phyloP scores from a whole-genome alignment of 2,113 vertebrate species.

The Pagrus major region DNA sequence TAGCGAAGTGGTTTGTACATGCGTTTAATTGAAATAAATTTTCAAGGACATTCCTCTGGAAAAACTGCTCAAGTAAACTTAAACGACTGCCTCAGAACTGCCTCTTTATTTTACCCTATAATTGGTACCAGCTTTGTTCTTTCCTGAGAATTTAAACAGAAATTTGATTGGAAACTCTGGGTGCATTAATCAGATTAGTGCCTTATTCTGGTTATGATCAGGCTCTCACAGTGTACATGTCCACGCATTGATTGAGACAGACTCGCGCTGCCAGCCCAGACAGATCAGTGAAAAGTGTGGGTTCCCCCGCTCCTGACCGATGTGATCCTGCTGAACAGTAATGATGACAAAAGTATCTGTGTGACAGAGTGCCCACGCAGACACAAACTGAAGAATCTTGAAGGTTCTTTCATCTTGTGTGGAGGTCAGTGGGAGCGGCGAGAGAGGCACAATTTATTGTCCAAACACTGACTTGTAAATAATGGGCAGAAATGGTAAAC shows the following conservation, averaged over 20 bases:
- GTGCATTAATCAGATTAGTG: not conserved
- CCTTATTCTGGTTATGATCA: constrained; percentile 10
- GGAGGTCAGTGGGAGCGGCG: constrained; percentile 48
- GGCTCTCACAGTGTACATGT: not conserved
- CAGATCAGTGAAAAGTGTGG: constrained; percentile 57
- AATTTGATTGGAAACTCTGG: not conserved
- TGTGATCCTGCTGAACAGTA: constrained; percentile 49
- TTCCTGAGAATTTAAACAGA: not conserved
- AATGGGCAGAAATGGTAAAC: constrained; percentile 62
- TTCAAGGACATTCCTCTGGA: not conserved
- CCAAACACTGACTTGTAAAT: constrained; percentile 68
- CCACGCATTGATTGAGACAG: constrained; percentile 36
- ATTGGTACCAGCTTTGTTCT: not conserved
- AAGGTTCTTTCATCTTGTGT: constrained; percentile 60
- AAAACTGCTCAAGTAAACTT: not conserved
- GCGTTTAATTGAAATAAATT: not conserved
- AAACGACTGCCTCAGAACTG: not conserved
- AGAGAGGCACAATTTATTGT: constrained; percentile 55
- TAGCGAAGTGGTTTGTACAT: not conserved
- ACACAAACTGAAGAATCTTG: constrained; percentile 33
- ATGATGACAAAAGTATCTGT: constrained; percentile 67
- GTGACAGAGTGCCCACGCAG: constrained; percentile 50
- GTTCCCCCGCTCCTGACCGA: constrained; percentile 55
- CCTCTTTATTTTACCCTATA: not conserved
- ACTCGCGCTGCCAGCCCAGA: constrained; percentile 25